Evolutionary conservation across 1,140 invertebrate genomes (phyloP), one percentile per base, ranked within the genome.

Genomic region (Archivesica marissinica): DNA sequence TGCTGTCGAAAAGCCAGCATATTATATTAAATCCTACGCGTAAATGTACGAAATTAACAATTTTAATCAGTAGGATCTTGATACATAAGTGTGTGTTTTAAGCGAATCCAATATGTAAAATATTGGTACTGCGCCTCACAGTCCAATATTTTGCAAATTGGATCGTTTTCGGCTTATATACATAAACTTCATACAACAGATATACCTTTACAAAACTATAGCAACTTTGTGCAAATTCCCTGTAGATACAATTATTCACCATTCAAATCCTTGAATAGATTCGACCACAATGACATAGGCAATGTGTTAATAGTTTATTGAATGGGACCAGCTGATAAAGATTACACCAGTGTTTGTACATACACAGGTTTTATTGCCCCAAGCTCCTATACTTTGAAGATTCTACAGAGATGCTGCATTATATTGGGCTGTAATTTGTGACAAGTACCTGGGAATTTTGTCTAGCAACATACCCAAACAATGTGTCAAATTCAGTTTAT

Each of bases 251-350:
- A 35, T 33, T 35, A n/a, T 35, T 35, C 11, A 64, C 38, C 23
- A 7, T 35, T 17, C 59, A 35, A 35, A 64, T 25, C 6, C 4
- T 59, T 59, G 23, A 59, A 59, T 59, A 59, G 23, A 59, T 6
- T 1, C 47, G 41, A 70, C 66, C 38, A 70, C 66, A 70, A 70
- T 70, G 66, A 70, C 66, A 70, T 44, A 44, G 66, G 66, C 66
- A 70, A 70, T 70, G 66, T 70, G 66, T 70, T 70, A 70, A 70
- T 44, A 44, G 66, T 44, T 23, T 41, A 70, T 44, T 47, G 38
- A 47, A 70, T 44, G 44, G 20, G 41, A 44, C n/a, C 41, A 47
- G n/a, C 39, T 44, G 66, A 64, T 64, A 64, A 64, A 44, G 66
- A 72, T 72, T 72, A 44, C 44, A n/a, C n/a, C n/a, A 2, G 47